Evolutionary conservation across 1,140 invertebrate genomes (phyloP).

Genomic region (Nixonia krombeini): DNA sequence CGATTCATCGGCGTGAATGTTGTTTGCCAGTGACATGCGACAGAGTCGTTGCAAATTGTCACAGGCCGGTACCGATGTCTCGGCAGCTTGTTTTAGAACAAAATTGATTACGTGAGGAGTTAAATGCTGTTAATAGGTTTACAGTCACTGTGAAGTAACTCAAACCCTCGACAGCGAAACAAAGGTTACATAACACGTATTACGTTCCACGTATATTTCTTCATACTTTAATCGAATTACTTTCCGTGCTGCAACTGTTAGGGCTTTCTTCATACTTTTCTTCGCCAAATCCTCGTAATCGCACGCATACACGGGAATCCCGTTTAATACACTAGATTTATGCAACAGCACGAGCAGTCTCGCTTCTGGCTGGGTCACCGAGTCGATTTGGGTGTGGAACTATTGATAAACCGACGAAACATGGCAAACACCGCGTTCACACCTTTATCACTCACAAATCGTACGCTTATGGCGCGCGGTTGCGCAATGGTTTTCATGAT

Average conservation of each 20-base stretch:
- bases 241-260: constrained; percentile 28
- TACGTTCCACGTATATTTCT: constrained; percentile 31
- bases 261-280: constrained; percentile 37
- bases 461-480: neutral
- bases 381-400: neutral
- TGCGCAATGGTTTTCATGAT: neutral
- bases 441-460: neutral
- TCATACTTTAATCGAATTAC: constrained; percentile 38
- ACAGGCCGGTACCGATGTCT: neutral
- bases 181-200: constrained; percentile 36
- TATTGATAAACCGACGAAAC: neutral
- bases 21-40: too few relatives aligned
- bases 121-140: constrained; percentile 23
- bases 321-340: constrained; percentile 43
- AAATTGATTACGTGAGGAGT: constrained; percentile 11
- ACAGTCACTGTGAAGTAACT: constrained; percentile 20
- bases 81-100: neutral
- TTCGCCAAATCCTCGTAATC: constrained; percentile 37
- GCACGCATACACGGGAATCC: constrained; percentile 8
- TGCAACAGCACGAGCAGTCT: too few relatives aligned
- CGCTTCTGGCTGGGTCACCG: neutral
- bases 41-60: too few relatives aligned
- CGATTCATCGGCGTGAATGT: too few relatives aligned
- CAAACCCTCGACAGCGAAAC: constrained; percentile 17
- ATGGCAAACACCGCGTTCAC: neutral